Base-by-base conservation (phyloP, 1,140 invertebrate genomes). In the Saccostrea glomerata region DNA sequence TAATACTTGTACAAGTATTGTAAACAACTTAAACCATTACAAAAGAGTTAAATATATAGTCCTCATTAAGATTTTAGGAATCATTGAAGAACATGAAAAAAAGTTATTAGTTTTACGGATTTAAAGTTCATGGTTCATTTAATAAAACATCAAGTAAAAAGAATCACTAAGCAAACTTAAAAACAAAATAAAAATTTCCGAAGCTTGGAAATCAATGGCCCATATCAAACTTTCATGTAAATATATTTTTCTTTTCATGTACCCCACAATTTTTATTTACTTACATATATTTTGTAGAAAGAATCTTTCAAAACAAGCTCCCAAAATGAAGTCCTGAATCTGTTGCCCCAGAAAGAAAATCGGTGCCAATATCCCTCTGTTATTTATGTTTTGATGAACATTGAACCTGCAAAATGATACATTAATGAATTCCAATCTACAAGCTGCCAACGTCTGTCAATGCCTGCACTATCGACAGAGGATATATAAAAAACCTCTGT, bases 401-500 rank as follows among this genome's bases (percentile, higher is more conserved):
- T 36, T 77, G 47, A 77, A 25, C 70, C 25, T 77, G 70, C 30
- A 77, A 30, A 47, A 77, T 77, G 70, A 77, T 77, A 77, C 70
- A 77, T 36, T 36, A 77, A 77, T 77, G 70, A 77, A 77, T 77
- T 77, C 70, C 25, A 40, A 77, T 77, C 70, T 15, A 25, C 25
- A 77, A 25, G 12, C 70, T 77, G 70, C 70, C 70, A 77, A 77
- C 7, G 23, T 20, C 20, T 66, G 60, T 66, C 60, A 66, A 66
- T 66, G 23, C 17, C 70, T 30, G 70, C 23, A 77, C 70, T 36
- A 30, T 77, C 70, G 25, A 77, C 23, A 77, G 15, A 7, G 23
- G 30, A 17, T 63, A 25, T 23, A 23, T 30, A 77, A 77, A 77
- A 77, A 77, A 77, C 13, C 70, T 36, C 30, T 30, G 70, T 77